Percentiles rank a stretch among this genome's conserved stretches.
These are phyloP conservation scores for Cryptus armator DNA, from an alignment of 2,888 invertebrate genomes.

Conservation along the genomic window DNA sequence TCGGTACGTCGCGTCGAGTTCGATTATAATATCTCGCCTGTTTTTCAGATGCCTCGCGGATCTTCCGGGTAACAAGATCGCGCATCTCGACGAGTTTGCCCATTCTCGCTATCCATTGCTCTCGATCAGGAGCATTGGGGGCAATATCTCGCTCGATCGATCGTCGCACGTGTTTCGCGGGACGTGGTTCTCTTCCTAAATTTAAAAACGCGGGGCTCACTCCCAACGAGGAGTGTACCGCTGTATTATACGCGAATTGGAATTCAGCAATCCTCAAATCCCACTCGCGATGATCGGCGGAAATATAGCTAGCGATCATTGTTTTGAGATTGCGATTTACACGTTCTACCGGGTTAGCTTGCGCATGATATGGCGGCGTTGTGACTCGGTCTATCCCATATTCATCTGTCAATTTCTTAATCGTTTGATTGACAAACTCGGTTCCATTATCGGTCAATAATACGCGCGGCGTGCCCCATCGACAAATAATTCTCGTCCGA, in stretches of 20 bases:
- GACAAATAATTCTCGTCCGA: conserved; percentile 56
- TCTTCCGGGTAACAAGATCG: not conserved
- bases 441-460: conserved; percentile 70
- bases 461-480: conserved; percentile 63
- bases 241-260: conserved; percentile 73
- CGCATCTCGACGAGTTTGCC: not conserved
- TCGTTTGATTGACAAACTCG: conserved; percentile 49
- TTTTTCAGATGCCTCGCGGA: not conserved
- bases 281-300: conserved; percentile 69
- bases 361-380: conserved; percentile 65
- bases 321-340: conserved; percentile 70
- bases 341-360: conserved; percentile 72
- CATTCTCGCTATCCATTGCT: conserved; percentile 2
- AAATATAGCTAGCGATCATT: conserved; percentile 59
- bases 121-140: not conserved
- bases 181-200: conserved; percentile 66
- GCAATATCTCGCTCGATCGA: not conserved
- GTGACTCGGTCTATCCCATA: not conserved
- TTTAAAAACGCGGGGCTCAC: conserved; percentile 72
- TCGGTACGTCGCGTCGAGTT: not conserved
- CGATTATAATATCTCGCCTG: conserved; percentile 55
- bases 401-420: not conserved
- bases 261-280: conserved; percentile 73
- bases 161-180: not conserved
- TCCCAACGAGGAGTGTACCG: conserved; percentile 62